Percentiles rank a stretch among this genome's conserved stretches.
Evolutionary conservation across 2,113 vertebrate genomes (phyloP).

Genomic region (Sciurus niger): DNA sequence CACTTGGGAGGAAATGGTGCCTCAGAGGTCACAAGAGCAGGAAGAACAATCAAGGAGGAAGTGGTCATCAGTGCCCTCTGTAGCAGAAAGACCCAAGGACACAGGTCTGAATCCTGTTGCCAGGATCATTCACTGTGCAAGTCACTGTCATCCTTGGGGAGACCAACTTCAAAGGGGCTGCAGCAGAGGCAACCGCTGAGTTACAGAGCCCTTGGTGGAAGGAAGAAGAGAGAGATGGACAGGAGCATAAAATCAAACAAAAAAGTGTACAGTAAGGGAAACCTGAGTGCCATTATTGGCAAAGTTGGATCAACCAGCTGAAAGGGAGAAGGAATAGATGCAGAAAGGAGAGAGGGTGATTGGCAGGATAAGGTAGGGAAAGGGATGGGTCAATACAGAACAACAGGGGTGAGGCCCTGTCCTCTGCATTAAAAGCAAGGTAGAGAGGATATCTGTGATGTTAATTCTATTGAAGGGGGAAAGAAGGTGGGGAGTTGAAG

Average conservation of each 20-base stretch:
- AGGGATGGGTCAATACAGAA: neutral
- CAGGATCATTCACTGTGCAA: neutral
- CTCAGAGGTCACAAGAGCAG: constrained; percentile 14
- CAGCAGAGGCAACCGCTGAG: neutral
- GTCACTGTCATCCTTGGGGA: neutral
- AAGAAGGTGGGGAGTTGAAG: neutral
- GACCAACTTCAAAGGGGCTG: neutral
- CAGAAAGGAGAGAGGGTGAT: too few species aligned
- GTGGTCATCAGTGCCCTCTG: neutral
- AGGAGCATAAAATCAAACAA: neutral
- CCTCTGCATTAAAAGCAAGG: neutral
- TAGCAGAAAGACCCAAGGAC: neutral
- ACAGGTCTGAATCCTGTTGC: neutral
- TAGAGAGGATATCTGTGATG: neutral
- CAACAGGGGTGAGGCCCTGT: neutral
- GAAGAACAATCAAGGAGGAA: neutral
- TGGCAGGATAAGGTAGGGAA: neutral
- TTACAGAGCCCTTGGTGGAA: neutral
- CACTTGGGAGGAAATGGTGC: neutral
- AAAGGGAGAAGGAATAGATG: neutral
- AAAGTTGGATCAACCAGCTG: neutral
- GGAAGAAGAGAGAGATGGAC: neutral
- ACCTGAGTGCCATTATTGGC: neutral
- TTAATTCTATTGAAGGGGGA: neutral
- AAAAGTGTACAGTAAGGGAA: neutral